These are phyloP conservation scores for Apamea anceps DNA, from an alignment of 2,888 invertebrate species.

Conservation along the genomic window DNA sequence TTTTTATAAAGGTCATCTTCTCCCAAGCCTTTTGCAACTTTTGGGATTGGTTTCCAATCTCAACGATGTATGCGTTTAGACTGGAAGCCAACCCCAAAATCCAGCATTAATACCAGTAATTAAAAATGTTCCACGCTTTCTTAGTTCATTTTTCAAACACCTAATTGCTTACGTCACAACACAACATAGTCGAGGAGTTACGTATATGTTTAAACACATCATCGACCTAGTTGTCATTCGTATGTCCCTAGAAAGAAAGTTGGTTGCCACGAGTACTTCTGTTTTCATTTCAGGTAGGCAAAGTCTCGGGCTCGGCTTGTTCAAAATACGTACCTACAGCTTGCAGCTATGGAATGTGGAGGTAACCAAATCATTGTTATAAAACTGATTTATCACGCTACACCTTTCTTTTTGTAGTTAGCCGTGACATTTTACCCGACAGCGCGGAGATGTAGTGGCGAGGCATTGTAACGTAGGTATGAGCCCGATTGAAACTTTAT, in stretches of 20 bases:
- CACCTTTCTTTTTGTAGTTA: background rate
- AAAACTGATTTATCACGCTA: background rate
- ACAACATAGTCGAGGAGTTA: conserved; percentile 40
- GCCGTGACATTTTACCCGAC: background rate
- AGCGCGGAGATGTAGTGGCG: background rate
- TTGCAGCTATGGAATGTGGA: background rate
- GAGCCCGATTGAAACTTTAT: background rate
- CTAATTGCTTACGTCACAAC: conserved; percentile 41
- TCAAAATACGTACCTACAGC: background rate
- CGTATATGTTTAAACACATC: conserved; percentile 50
- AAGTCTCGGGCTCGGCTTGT: background rate
- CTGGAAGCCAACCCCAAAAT: background rate
- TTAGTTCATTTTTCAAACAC: conserved; percentile 5
- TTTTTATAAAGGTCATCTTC: background rate
- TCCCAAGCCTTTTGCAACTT: background rate
- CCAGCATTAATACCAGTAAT: background rate
- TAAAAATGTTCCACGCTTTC: background rate
- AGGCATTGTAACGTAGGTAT: background rate
- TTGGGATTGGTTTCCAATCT: background rate
- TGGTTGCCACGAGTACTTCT: too few relatives aligned
- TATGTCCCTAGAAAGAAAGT: conserved; percentile 63
- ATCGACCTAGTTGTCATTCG: conserved; percentile 52
- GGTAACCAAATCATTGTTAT: background rate
- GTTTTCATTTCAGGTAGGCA: too few relatives aligned
- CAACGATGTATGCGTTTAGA: too few relatives aligned